Conservation (phyloP, 2,113 vertebrate species). For the Hippoglossus stenolepis region DNA sequence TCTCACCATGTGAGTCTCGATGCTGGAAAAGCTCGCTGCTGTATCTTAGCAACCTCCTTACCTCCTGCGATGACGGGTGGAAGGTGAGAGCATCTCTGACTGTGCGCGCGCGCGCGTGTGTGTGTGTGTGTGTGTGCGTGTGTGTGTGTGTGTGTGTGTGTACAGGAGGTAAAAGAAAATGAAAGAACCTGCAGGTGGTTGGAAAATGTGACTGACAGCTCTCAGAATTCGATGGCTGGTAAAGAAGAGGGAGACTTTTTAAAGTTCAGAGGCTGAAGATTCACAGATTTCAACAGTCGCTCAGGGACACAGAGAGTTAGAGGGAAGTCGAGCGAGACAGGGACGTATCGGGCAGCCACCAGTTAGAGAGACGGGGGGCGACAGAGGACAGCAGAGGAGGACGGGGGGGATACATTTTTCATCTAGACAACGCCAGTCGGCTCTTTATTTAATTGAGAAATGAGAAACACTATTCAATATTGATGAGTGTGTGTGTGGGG, state of each 20-base stretch:
- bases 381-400: conserved; percentile 34
- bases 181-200: background rate
- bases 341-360: background rate
- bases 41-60: conserved; percentile 74
- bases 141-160: conserved; percentile 1
- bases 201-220: background rate
- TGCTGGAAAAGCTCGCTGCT: conserved; percentile 28
- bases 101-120: conserved; percentile 7
- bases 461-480: conserved; percentile 55
- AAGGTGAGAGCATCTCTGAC: conserved; percentile 26
- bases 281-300: background rate
- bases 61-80: conserved; percentile 36
- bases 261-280: background rate
- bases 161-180: conserved; percentile 9
- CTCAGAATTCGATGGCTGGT: background rate
- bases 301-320: conserved; percentile 27
- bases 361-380: conserved; percentile 10
- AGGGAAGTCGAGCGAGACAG: background rate
- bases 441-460: conserved; percentile 34
- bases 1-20: conserved; percentile 6
- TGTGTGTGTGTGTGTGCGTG: conserved; percentile 5
- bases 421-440: conserved; percentile 37
- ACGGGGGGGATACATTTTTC: conserved; percentile 55
- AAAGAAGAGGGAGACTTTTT: background rate
- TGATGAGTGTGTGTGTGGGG: conserved; percentile 7